A percentile compares a stretch with the other conserved stretches of the same genome.
phyloP scores from a whole-genome alignment of 2,888 invertebrate genomes.

The Cryptus viduatorius region DNA sequence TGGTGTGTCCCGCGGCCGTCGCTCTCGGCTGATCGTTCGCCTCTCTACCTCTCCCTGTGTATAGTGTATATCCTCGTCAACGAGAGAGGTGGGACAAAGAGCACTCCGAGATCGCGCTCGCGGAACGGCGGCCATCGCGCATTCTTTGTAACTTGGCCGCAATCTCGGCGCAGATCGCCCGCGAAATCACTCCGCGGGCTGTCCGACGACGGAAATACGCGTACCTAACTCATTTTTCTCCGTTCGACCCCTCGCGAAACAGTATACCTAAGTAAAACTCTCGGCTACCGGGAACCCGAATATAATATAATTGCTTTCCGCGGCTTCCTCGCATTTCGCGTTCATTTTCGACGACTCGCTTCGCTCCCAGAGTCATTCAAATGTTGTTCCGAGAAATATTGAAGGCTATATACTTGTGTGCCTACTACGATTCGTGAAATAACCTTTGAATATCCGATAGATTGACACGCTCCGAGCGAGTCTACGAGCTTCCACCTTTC shows the following conservation, averaged over 20 bases:
- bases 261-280: slow-evolving; percentile 19
- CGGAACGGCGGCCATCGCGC: slow-evolving; percentile 76
- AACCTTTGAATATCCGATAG: slow-evolving; percentile 15
- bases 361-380: slow-evolving; percentile 31
- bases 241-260: slow-evolving; percentile 24
- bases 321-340: slow-evolving; percentile 40
- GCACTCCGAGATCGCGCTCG: slow-evolving; percentile 64
- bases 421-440: slow-evolving; percentile 30
- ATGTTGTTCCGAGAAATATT: slow-evolving; percentile 35
- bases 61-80: slow-evolving; percentile 51
- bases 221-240: slow-evolving; percentile 38
- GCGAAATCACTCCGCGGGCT: slow-evolving; percentile 50
- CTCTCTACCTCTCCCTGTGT: slow-evolving; percentile 39
- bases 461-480: slow-evolving; percentile 4
- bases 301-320: slow-evolving; percentile 47
- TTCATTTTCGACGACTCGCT: slow-evolving; percentile 21
- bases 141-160: slow-evolving; percentile 76
- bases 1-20: slow-evolving; percentile 74
- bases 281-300: slow-evolving; percentile 10
- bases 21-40: slow-evolving; percentile 66
- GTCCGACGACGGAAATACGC: slow-evolving; percentile 44
- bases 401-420: slow-evolving; percentile 14
- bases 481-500: no score
- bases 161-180: slow-evolving; percentile 43
- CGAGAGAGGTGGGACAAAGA: slow-evolving; percentile 75